Conservation (phyloP, 1,140 invertebrate species). For the Archegozetes longisetosus region DNA sequence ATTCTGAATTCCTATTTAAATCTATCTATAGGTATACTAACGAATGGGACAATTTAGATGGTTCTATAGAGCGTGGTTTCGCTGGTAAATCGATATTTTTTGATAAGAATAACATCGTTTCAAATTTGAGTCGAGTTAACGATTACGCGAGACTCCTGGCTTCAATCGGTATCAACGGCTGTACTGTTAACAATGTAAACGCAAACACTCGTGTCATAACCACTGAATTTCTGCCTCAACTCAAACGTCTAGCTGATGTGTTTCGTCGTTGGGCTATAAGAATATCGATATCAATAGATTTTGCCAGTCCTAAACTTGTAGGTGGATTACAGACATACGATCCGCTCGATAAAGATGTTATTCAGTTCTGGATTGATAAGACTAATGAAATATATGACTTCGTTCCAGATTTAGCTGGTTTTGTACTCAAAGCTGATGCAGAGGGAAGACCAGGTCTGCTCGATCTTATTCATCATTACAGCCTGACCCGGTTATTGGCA, state of each 20-base stretch:
- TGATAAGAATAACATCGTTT: not conserved
- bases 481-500: too few species aligned
- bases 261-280: not conserved
- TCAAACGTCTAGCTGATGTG: not conserved
- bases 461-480: too few species aligned
- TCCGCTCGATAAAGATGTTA: not conserved
- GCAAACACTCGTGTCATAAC: not conserved
- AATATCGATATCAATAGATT: not conserved
- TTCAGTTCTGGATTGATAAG: not conserved
- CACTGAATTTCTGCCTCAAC: not conserved
- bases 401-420: not conserved
- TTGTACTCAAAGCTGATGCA: not conserved
- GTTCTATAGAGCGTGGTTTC: not conserved
- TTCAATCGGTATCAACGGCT: not conserved
- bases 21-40: not conserved
- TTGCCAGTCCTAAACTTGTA: not conserved
- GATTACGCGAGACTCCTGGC: not conserved
- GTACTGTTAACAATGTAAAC: not conserved
- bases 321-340: not conserved
- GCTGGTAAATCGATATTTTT: not conserved
- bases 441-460: not conserved
- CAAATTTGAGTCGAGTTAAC: not conserved
- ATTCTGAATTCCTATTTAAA: too few species aligned
- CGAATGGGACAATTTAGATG: not conserved
- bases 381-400: not conserved